Percentiles rank a stretch among this genome's conserved stretches.
phyloP scores from a whole-genome alignment of 2,113 vertebrate genomes.

The Callionymus lyra region DNA sequence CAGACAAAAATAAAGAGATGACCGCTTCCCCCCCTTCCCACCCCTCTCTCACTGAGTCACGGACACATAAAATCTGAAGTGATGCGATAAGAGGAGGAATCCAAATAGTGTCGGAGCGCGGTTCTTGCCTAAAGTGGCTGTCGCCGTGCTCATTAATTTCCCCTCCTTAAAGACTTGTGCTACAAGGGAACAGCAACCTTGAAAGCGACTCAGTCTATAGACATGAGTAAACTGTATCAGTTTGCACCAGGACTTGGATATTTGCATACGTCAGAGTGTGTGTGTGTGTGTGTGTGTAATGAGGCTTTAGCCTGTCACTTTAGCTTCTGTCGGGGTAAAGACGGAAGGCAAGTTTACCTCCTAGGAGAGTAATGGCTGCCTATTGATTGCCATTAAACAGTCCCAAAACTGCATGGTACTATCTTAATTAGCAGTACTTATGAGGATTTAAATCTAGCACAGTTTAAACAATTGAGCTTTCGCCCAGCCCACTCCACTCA shows the following conservation, averaged over 20 bases:
- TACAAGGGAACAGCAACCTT: constrained; percentile 6
- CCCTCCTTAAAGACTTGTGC: neutral
- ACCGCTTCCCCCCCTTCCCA: neutral
- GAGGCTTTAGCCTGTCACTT: constrained; percentile 52
- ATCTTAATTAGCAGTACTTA: constrained; percentile 65
- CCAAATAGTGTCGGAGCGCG: neutral
- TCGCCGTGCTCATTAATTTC: constrained; percentile 8
- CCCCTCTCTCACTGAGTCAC: too few species aligned
- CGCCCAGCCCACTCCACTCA: constrained; percentile 43
- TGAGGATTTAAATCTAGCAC: constrained; percentile 59
- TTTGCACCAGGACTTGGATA: constrained; percentile 32
- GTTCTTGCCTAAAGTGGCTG: too few species aligned
- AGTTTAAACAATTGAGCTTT: constrained; percentile 58
- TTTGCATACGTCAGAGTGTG: constrained; percentile 25
- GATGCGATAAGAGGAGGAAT: constrained; percentile 23
- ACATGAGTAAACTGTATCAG: constrained; percentile 18
- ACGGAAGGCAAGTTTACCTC: constrained; percentile 51
- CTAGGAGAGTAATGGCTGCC: constrained; percentile 45
- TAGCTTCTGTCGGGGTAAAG: constrained; percentile 44
- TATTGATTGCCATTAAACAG: constrained; percentile 64
- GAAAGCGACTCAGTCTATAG: constrained; percentile 3
- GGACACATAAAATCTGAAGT: too few species aligned
- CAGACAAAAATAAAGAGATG: constrained; percentile 16
- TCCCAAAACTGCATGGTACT: constrained; percentile 53
- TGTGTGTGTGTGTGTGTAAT: constrained; percentile 34